Conservation (phyloP, 2,113 vertebrate genomes). For the Acrocephalus kingi region DNA sequence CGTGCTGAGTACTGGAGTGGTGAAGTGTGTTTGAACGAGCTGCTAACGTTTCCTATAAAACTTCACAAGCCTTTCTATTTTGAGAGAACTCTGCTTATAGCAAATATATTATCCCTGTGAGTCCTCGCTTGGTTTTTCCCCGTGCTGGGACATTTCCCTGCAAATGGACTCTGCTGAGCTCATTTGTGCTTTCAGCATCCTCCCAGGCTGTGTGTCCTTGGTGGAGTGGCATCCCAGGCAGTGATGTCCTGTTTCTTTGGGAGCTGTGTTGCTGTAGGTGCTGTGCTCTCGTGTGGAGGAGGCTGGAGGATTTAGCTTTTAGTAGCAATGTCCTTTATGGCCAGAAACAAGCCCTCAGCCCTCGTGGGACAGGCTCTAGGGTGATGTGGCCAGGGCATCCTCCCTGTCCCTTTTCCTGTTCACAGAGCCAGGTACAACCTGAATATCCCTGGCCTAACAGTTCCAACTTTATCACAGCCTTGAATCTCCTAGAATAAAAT, state of each 20-base stretch:
- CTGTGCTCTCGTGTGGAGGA: neutral
- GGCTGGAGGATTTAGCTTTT: neutral
- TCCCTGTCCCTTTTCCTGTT: neutral
- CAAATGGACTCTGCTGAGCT: slow-evolving; percentile 23
- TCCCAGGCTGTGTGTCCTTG: neutral
- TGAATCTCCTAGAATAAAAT: neutral
- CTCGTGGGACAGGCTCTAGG: neutral
- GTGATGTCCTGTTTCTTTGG: neutral
- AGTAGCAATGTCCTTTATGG: neutral
- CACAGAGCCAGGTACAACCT: neutral
- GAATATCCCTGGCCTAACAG: neutral
- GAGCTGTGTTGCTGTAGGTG: neutral
- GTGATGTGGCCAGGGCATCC: neutral
- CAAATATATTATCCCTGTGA: neutral
- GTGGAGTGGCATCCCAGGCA: neutral
- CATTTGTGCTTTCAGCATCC: neutral
- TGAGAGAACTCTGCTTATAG: slow-evolving; percentile 25
- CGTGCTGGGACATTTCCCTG: slow-evolving; percentile 42
- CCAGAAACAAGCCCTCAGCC: neutral
- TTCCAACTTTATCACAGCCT: neutral
- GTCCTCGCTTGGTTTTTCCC: neutral
- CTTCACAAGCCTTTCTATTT: slow-evolving; percentile 33
- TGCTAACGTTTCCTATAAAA: slow-evolving; percentile 34
- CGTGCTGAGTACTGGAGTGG: neutral
- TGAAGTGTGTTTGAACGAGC: neutral